A percentile compares a stretch with the other conserved stretches of the same genome.
These are phyloP conservation scores for Tenthredo mesomela DNA, from an alignment of 2,888 invertebrate genomes.

Conservation along the genomic window DNA sequence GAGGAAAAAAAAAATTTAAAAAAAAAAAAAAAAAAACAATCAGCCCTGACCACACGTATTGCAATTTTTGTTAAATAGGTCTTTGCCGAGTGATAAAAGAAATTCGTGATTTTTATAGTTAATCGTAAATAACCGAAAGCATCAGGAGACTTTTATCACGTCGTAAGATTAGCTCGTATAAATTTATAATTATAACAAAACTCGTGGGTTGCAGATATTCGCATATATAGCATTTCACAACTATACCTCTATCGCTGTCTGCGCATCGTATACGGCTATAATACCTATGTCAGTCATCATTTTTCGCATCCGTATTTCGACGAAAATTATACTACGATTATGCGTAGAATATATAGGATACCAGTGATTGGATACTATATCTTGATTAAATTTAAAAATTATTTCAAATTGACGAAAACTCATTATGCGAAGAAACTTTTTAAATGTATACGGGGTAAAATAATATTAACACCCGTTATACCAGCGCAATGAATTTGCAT, in stretches of 20 bases:
- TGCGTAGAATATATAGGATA: too few relatives aligned
- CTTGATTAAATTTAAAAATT: too few relatives aligned
- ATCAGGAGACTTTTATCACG: neutral
- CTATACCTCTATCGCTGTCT: neutral
- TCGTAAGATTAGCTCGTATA: neutral
- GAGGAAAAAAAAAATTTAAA: neutral
- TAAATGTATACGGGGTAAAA: neutral
- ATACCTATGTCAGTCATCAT: neutral
- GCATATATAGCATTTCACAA: constrained; percentile 25
- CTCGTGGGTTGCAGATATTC: neutral
- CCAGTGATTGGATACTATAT: too few relatives aligned
- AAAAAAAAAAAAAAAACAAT: neutral
- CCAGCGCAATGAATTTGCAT: constrained; percentile 10
- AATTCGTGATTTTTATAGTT: neutral
- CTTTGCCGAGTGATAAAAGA: neutral
- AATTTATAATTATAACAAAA: neutral
- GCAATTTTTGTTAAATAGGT: neutral
- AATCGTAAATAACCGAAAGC: neutral
- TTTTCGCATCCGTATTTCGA: neutral
- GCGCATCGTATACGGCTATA: neutral
- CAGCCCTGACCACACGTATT: neutral
- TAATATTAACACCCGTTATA: constrained; percentile 2
- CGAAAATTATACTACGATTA: neutral
- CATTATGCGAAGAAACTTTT: neutral
- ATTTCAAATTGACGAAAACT: neutral